phyloP scores from a whole-genome alignment of 2,113 vertebrate species.

The Salminus brasiliensis region DNA sequence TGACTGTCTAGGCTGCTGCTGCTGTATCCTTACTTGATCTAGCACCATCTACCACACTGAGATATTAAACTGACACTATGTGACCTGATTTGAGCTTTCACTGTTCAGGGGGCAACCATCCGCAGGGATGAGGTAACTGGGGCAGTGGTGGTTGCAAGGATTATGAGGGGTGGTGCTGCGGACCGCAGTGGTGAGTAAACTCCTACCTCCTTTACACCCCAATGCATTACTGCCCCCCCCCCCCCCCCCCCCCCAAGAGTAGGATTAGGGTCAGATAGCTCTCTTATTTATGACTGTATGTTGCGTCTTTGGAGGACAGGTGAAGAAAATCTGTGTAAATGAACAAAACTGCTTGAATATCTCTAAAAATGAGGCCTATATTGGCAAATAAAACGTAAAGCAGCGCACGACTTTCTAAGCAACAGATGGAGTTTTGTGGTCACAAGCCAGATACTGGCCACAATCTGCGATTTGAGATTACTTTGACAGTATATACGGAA shows the following conservation, averaged over 20 bases:
- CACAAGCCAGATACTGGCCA: not conserved
- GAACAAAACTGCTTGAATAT: too few relatives aligned
- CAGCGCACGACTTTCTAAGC: not conserved
- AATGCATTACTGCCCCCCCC: not conserved
- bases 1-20: not conserved
- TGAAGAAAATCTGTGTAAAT: too few relatives aligned
- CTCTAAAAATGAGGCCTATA: conserved; percentile 11
- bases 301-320: too few relatives aligned
- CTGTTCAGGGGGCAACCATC: conserved; percentile 88
- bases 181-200: conserved; percentile 86
- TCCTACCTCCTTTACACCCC: not conserved
- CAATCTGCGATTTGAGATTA: not conserved
- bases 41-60: not conserved
- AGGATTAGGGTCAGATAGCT: not conserved
- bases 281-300: too few relatives aligned
- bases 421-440: not conserved
- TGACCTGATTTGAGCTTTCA: conserved; percentile 25
- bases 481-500: not conserved
- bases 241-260: not conserved
- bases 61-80: not conserved
- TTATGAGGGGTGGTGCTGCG: conserved; percentile 93
- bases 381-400: not conserved
- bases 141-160: conserved; percentile 90
- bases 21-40: not conserved
- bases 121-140: conserved; percentile 89